phyloP scores from a whole-genome alignment of 2,888 invertebrate genomes.

The Ectemnius continuus region DNA sequence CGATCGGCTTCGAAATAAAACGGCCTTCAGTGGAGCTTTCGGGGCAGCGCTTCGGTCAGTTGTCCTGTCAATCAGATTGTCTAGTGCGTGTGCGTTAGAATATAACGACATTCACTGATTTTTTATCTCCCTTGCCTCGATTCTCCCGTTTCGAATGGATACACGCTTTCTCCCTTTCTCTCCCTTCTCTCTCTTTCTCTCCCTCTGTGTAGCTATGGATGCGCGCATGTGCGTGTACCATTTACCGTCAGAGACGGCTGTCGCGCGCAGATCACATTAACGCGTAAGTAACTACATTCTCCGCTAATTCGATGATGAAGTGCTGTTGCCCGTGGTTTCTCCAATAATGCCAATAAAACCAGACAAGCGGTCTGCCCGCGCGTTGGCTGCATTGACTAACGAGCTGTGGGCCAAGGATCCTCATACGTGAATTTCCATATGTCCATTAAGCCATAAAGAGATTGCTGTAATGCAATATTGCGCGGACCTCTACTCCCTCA shows the following conservation, averaged over 20 bases:
- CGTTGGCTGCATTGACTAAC: no score
- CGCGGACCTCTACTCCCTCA: no score
- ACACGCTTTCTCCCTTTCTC: neutral
- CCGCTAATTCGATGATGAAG: neutral
- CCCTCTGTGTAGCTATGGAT: neutral
- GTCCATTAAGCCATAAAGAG: no score
- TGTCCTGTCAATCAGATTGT: neutral
- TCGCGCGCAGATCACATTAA: slow-evolving; percentile 6
- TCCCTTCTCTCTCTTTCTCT: neutral
- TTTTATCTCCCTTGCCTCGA: no score
- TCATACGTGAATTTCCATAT: no score
- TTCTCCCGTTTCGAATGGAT: no score
- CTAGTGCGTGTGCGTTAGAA: neutral
- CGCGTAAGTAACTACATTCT: slow-evolving; percentile 5
- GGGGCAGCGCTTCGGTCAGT: neutral
- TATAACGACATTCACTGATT: no score
- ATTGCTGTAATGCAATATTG: no score
- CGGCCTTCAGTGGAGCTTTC: neutral
- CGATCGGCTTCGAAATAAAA: slow-evolving; percentile 2
- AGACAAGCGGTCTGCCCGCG: no score
- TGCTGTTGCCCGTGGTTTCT: neutral
- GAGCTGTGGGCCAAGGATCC: no score
- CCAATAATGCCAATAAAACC: slow-evolving; percentile 6
- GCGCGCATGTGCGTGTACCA: neutral
- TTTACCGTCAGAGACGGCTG: neutral